Evolutionary conservation across 2,888 invertebrate species (phyloP).

Genomic region (Baccha elongata): DNA sequence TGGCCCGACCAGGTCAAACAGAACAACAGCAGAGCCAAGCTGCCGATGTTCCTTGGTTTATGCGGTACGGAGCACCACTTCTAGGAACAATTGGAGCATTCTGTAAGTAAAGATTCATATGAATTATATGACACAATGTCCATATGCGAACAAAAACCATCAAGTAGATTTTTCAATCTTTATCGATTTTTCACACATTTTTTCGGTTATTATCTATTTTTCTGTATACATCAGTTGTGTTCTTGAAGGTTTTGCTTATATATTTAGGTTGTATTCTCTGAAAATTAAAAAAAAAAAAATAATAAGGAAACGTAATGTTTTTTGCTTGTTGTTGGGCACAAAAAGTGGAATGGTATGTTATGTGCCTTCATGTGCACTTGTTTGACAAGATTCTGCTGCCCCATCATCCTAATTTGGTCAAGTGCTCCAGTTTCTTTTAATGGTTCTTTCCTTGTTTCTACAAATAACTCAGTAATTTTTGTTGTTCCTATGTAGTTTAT

Average conservation of each 20-base stretch:
- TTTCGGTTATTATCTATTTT: conserved; percentile 74
- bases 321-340: conserved; percentile 11
- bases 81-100: conserved; percentile 93
- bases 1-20: conserved; percentile 88
- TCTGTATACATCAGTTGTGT: conserved; percentile 61
- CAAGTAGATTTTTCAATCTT: conserved; percentile 64
- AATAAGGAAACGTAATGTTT: conserved; percentile 42
- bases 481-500: conserved; percentile 57
- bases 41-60: conserved; percentile 93
- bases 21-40: conserved; percentile 84
- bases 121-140: background rate
- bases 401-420: conserved; percentile 64
- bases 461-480: conserved; percentile 26
- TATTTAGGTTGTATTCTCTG: conserved; percentile 32
- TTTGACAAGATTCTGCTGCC: conserved; percentile 57
- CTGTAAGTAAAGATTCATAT: conserved; percentile 85
- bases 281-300: conserved; percentile 52
- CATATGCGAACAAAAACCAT: conserved; percentile 33
- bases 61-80: conserved; percentile 92
- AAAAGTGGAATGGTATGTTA: conserved; percentile 40
- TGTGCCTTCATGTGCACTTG: conserved; percentile 60
- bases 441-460: conserved; percentile 18
- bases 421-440: conserved; percentile 63
- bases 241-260: conserved; percentile 66
- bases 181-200: conserved; percentile 80